A percentile compares a stretch with the other conserved stretches of the same genome.
These are phyloP conservation scores for Avahi laniger DNA, from an alignment of 2,797 vertebrate genomes.

Conservation along the genomic window DNA sequence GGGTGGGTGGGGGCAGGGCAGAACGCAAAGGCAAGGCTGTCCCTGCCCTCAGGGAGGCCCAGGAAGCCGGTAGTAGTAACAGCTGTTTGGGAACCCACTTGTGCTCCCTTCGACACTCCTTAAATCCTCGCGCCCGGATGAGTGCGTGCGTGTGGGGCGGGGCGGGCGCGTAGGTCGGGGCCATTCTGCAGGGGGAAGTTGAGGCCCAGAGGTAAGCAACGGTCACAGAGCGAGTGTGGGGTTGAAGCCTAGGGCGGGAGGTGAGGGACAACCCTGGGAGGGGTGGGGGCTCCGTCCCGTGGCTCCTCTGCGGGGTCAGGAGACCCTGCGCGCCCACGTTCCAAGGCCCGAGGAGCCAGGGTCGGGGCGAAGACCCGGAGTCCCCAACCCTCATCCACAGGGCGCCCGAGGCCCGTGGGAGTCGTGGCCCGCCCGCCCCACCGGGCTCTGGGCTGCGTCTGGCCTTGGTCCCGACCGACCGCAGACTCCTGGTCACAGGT, in stretches of 20 bases:
- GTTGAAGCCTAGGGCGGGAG: neutral
- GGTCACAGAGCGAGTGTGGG: neutral
- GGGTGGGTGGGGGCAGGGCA: neutral
- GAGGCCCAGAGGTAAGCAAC: neutral
- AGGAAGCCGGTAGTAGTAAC: neutral
- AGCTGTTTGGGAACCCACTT: neutral
- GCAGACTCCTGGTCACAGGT: neutral
- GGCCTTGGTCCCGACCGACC: neutral
- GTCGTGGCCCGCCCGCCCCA: neutral
- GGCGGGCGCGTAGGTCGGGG: neutral
- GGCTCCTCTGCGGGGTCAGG: neutral
- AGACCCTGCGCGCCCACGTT: neutral
- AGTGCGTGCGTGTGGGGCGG: neutral
- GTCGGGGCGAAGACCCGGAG: neutral
- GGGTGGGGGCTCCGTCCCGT: too few relatives aligned
- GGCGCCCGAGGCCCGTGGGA: neutral
- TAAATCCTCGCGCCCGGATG: neutral
- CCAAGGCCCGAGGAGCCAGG: too few relatives aligned
- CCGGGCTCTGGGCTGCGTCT: neutral
- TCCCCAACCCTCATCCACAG: neutral
- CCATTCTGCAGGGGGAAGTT: neutral
- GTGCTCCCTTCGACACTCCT: neutral
- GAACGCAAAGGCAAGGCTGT: neutral
- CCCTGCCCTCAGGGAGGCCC: neutral
- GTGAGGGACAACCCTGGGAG: accelerated